Evolutionary conservation across 1,140 invertebrate species (phyloP).

Genomic region (Acromyrmex charruanus): DNA sequence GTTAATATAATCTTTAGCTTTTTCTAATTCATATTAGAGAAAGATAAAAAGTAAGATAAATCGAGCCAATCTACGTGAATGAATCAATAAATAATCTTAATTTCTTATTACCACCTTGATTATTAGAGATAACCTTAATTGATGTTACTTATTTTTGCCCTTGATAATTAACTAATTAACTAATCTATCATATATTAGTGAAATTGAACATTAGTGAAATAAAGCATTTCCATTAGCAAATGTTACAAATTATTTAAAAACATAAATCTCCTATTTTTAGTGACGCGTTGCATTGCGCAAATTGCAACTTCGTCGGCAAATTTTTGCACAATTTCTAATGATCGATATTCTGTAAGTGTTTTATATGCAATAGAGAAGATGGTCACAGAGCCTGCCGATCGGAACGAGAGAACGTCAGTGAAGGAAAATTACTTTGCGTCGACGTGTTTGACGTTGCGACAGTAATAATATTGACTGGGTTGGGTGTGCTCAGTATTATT

Average conservation of each 20-base stretch:
- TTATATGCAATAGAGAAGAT: background rate
- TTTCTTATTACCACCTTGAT: too few species aligned
- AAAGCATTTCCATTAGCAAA: background rate
- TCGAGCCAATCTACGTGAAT: too few species aligned
- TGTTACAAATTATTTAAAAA: background rate
- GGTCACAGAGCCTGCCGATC: background rate
- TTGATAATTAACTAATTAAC: too few species aligned
- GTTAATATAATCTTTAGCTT: too few species aligned
- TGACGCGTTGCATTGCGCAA: background rate
- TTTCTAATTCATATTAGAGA: too few species aligned
- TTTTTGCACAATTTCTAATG: background rate
- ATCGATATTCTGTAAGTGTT: background rate
- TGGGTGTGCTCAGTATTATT: slow-evolving; percentile 47
- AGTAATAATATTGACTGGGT: slow-evolving; percentile 22
- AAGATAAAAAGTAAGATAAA: too few species aligned
- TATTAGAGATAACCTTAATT: too few species aligned
- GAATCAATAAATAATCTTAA: too few species aligned
- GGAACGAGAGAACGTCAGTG: background rate
- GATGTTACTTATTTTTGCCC: too few species aligned
- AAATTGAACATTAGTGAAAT: background rate
- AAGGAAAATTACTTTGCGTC: slow-evolving; percentile 42
- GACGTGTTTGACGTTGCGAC: slow-evolving; percentile 20
- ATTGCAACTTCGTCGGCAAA: background rate
- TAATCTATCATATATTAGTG: too few species aligned
- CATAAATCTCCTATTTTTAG: background rate